Evolutionary conservation across 2,113 vertebrate species (phyloP), one percentile per base, ranked within the genome.

Genomic region (Catharus minimus): DNA sequence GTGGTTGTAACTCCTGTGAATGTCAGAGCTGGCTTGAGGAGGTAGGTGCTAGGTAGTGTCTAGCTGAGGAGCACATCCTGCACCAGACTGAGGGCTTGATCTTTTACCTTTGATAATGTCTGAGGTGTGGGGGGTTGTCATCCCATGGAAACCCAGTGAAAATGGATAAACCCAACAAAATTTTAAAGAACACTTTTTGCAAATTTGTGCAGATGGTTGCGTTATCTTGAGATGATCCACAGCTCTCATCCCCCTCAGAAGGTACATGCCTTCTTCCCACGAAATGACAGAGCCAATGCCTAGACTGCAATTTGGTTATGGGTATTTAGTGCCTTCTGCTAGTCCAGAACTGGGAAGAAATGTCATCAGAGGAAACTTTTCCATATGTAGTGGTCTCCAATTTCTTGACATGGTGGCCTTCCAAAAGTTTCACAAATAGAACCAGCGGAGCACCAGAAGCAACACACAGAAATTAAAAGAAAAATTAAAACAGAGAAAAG

Each of bases 371-470:
- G 24, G 10, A 41, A 43, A 64, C 26, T 26, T 32, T 36, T 49
- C 36, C 0, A 0, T 39, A 8, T 57, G 26, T 56, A 32, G 30
- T 56, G 14, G 6, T 49, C 49, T 43, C 14, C 16, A 71, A 43
- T 71, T 43, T 72, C 50, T 64, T 72, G 26, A 43, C 17, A 36
- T 64, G 50, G 17, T 21, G 30, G 26, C 21, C 33, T n/a, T 64
- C 30, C 36, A 43, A 15, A 71, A 43, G 41, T 36, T 79, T 64
- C 30, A 24, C 16, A 18, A n/a, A 46, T 33, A 71, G 13, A 30
- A 62, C 13, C 14, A 49, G 14, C 12, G 8, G 19, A 62, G 16
- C 30, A 57, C 24, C 19, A 57, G 43, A 75, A 75, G 11, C 24
- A 84, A 41, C 14, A 66, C 21, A 49, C 4, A 50, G 43, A 49